Base-by-base conservation (phyloP, 2,888 invertebrate species). In the Thecophora atra region DNA sequence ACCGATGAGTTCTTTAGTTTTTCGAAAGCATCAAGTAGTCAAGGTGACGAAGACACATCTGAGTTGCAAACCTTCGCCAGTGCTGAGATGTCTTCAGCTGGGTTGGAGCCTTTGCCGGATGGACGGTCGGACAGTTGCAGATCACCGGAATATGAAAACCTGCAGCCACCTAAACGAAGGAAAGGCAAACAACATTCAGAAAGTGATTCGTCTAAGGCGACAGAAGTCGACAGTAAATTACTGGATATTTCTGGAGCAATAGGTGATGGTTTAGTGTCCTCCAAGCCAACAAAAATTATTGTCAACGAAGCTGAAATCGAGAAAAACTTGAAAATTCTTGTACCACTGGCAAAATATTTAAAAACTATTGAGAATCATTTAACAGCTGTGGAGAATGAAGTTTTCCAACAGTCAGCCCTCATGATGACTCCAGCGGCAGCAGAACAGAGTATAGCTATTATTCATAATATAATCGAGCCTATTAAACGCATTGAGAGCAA, bases 401-500 rank as follows among this genome's bases (percentile, higher is more conserved):
- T 92, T 8, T 86, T 90, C 58, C 84, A 90, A 3, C 91, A 92
- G 81, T 90, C 91, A 11, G 89, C 90, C 64, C 86, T 90, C 74
- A 91, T 92, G 89, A 89, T 91, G 79, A 90, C 91, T 0, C 89
- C 91, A 13, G 89, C 90, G 28, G 89, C 91, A 3, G 91, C 91
- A 0, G 90, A 91, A 70, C 89, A 89, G 79, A 92, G 92, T 79
- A 88, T 91, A 74, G 91, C 91, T 82, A 90, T 92, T 37, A 88
- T 92, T 15, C 88, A 88, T 63, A 91, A 90, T 79, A 84, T 92
- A 30, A 86, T 89, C 11, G 88, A 89, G 47, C 92, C 92, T 0
- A 81, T 92, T 17, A 88, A 88, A 70, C 91, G 91, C 83, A 90
- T 92, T 52, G 89, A 91, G 77, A 90, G 89, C 58, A 90, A 91